Percentiles rank a stretch among this genome's conserved stretches.
Evolutionary conservation across 37 sponge, comb jelly and placozoan species (phyloP).

Genomic region (Petrosia ficiformis): DNA sequence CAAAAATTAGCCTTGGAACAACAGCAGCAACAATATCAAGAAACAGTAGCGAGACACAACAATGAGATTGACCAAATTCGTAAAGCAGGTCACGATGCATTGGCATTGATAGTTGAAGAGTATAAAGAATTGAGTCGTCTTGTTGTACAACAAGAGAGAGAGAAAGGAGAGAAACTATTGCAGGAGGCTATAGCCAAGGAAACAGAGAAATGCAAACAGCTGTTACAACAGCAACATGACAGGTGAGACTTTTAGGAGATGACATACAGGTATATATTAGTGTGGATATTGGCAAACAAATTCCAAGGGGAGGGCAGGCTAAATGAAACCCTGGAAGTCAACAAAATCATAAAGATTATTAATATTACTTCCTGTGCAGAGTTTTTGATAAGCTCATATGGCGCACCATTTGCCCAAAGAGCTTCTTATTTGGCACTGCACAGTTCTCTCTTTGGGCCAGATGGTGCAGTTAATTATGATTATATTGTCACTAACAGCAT

Average conservation of each 20-base stretch:
- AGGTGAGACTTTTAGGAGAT: not conserved
- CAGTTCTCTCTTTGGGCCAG: no score
- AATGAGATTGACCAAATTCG: conserved; percentile 72
- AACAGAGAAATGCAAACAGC: conserved; percentile 51
- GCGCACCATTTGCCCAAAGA: no score
- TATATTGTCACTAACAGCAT: no score
- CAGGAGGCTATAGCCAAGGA: conserved; percentile 53
- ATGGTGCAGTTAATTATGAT: no score
- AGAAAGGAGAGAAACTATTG: conserved; percentile 50
- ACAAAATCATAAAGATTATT: no score
- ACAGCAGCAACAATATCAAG: conserved; percentile 45
- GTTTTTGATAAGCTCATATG: no score
- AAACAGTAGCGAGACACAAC: conserved; percentile 68
- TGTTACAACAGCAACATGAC: conserved; percentile 54
- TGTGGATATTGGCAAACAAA: no score
- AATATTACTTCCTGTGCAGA: no score
- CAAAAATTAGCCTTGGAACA: conserved; percentile 62
- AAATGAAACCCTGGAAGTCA: no score
- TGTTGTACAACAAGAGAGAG: conserved; percentile 56
- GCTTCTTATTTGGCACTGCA: no score
- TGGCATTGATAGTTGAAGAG: conserved; percentile 82
- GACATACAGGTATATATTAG: no score
- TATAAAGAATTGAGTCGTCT: conserved; percentile 70
- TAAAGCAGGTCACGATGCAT: conserved; percentile 69
- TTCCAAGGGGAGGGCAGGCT: no score